Conservation (phyloP, 2,888 invertebrate genomes). For the Cantharis rufa region DNA sequence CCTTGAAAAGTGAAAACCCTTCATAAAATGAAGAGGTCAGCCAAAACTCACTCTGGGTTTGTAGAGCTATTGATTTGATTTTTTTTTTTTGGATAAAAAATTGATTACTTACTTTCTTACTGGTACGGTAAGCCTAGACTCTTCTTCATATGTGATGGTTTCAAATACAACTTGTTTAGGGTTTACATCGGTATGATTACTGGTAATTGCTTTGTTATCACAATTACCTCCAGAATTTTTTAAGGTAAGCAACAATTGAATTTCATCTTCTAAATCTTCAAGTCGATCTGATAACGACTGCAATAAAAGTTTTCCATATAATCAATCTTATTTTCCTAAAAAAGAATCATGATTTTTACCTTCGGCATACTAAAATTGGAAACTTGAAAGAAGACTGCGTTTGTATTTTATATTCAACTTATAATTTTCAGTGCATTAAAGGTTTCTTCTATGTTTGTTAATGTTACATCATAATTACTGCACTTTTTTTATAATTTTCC, state of each 20-base stretch:
- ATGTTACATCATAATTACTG: background rate
- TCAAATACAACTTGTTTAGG: background rate
- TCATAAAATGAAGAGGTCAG: no score
- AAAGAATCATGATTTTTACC: conserved; percentile 3
- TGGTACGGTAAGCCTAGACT: background rate
- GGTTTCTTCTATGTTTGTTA: background rate
- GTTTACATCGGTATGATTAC: conserved; percentile 15
- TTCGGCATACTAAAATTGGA: conserved; percentile 20
- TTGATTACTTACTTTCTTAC: background rate
- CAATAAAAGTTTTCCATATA: background rate
- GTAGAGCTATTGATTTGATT: no score
- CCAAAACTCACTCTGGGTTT: no score
- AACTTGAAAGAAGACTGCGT: background rate
- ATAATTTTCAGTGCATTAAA: background rate
- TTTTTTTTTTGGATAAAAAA: no score
- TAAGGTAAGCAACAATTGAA: conserved; percentile 32
- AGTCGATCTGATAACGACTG: conserved; percentile 32
- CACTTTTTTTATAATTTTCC: conserved; percentile 3
- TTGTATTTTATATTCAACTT: background rate
- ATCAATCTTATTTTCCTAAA: background rate
- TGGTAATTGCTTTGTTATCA: conserved; percentile 7
- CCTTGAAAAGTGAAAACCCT: no score
- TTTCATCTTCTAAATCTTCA: conserved; percentile 38
- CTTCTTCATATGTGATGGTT: background rate
- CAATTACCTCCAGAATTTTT: conserved; percentile 19